phyloP scores from a whole-genome alignment of 2,797 vertebrate species.

The Sphenodon punctatus region DNA sequence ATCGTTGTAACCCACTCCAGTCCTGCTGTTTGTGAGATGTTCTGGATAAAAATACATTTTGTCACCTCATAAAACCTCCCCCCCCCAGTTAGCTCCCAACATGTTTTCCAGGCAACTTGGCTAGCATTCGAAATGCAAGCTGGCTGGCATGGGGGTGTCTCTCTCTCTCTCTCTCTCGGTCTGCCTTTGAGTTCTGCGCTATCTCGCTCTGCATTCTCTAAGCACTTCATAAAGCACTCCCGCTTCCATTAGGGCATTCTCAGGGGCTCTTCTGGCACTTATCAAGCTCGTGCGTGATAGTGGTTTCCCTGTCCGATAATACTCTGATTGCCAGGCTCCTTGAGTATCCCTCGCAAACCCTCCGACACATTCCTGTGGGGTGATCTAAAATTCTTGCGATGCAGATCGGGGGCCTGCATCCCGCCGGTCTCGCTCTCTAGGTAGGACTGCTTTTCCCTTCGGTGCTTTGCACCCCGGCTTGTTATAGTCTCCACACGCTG shows the following conservation, averaged over 20 bases:
- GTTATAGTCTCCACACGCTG: background rate
- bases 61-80: too few species aligned
- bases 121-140: background rate
- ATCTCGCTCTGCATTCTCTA: constrained; percentile 4
- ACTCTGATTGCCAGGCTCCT: background rate
- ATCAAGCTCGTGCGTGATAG: background rate
- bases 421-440: background rate
- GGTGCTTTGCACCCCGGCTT: background rate
- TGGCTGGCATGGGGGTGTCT: background rate
- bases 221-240: background rate
- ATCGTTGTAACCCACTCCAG: too few species aligned
- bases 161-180: background rate
- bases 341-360: background rate
- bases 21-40: too few species aligned
- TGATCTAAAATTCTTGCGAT: background rate
- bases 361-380: background rate
- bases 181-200: background rate
- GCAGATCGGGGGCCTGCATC: background rate
- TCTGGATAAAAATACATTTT: too few species aligned
- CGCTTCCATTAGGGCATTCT: background rate
- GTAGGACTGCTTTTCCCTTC: background rate
- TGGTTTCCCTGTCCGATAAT: constrained; percentile 1
- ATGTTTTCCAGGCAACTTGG: background rate
- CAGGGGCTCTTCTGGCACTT: background rate
- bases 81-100: too few species aligned